A percentile compares a stretch with the other conserved stretches of the same genome.
These are phyloP conservation scores for Ditylenchus dipsaci DNA, from an alignment of 1,140 invertebrate species.

Conservation along the genomic window DNA sequence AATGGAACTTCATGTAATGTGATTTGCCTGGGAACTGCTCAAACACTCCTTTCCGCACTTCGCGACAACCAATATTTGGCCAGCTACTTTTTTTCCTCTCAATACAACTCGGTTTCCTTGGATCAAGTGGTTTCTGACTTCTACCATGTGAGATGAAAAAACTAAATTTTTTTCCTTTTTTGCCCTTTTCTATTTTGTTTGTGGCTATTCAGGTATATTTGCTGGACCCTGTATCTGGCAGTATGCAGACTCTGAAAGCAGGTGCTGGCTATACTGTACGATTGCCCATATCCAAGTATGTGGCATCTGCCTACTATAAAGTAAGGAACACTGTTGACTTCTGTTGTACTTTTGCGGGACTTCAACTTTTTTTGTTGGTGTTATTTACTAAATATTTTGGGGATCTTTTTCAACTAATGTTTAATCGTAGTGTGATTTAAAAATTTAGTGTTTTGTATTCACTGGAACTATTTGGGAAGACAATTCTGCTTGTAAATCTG, in stretches of 20 bases:
- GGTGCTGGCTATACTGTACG: background rate
- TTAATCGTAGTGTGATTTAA: background rate
- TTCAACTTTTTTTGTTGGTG: too few species aligned
- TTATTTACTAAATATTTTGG: too few species aligned
- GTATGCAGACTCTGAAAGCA: background rate
- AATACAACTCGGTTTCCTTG: background rate
- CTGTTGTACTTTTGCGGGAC: too few species aligned
- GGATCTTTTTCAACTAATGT: background rate
- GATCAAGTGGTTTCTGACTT: slow-evolving; percentile 4
- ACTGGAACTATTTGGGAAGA: background rate
- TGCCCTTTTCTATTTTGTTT: background rate
- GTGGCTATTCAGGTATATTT: background rate
- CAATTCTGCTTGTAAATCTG: background rate
- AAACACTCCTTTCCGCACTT: background rate
- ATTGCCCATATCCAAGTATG: background rate
- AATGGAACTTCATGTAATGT: background rate
- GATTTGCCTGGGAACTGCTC: slow-evolving; percentile 6
- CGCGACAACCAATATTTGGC: background rate
- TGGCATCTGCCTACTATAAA: slow-evolving; percentile 3
- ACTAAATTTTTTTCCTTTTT: background rate
- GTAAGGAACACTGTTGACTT: too few species aligned
- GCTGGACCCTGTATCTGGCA: slow-evolving; percentile 5
- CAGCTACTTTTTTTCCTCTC: slow-evolving; percentile 3
- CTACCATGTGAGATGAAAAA: background rate
- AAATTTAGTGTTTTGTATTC: slow-evolving; percentile 7